phyloP scores from a whole-genome alignment of 2,797 vertebrate species.

The Poecilia velifera region DNA sequence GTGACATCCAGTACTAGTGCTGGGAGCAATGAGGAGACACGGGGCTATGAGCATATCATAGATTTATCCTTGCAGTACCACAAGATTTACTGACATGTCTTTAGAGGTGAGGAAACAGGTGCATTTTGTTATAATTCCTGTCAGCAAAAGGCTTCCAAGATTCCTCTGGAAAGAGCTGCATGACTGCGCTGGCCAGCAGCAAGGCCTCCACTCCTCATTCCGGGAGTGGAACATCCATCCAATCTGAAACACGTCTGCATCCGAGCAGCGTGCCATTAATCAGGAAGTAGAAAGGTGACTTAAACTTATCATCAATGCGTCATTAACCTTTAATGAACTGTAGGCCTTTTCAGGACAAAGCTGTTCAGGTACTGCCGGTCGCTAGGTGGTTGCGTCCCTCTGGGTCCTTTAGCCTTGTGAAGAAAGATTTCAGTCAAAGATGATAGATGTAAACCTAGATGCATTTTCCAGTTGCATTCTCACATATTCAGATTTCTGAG shows the following conservation, averaged over 20 bases:
- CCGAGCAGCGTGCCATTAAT: slow-evolving; percentile 45
- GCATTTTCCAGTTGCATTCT: slow-evolving; percentile 13
- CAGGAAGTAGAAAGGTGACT: slow-evolving; percentile 45
- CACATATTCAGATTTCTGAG: not conserved
- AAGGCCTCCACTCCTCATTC: slow-evolving; percentile 14
- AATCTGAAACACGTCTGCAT: slow-evolving; percentile 46
- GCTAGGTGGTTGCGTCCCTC: slow-evolving; percentile 23
- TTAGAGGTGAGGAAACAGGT: slow-evolving; percentile 43
- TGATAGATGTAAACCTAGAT: not conserved
- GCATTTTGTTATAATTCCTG: slow-evolving; percentile 49
- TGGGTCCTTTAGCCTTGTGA: slow-evolving; percentile 30
- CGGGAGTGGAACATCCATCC: slow-evolving; percentile 42
- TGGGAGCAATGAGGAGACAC: slow-evolving; percentile 37
- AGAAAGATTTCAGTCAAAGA: slow-evolving; percentile 27
- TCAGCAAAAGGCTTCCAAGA: slow-evolving; percentile 11
- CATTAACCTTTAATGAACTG: slow-evolving; percentile 71
- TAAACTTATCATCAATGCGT: slow-evolving; percentile 63
- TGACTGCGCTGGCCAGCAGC: slow-evolving; percentile 7
- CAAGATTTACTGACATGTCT: slow-evolving; percentile 51
- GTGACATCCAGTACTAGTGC: slow-evolving; percentile 32
- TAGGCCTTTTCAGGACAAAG: slow-evolving; percentile 58
- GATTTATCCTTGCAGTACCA: slow-evolving; percentile 59
- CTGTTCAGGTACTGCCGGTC: slow-evolving; percentile 50
- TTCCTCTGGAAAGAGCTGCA: slow-evolving; percentile 14
- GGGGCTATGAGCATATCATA: slow-evolving; percentile 54